phyloP scores from a whole-genome alignment of 2,888 invertebrate genomes.

The Idaea aversata region DNA sequence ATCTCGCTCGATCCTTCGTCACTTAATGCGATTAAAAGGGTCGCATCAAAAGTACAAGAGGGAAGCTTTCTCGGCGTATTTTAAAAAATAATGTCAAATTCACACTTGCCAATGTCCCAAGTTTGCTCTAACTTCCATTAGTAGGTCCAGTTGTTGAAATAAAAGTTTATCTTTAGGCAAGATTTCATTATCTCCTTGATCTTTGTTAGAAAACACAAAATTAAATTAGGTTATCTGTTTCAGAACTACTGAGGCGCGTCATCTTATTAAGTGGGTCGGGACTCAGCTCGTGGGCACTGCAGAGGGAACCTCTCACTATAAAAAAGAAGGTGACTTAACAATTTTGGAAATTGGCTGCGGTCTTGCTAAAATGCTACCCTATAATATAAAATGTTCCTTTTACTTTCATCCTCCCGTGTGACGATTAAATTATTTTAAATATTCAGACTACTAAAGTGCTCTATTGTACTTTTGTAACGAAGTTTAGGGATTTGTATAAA shows the following conservation, averaged over 20 bases:
- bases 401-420: not conserved
- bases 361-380: not conserved
- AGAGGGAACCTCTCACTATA: conserved; percentile 89
- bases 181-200: conserved; percentile 54
- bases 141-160: conserved; percentile 22
- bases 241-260: conserved; percentile 93
- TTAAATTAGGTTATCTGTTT: conserved; percentile 74
- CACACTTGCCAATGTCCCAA: conserved; percentile 21
- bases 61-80: conserved; percentile 40
- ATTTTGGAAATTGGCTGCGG: conserved; percentile 18
- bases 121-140: conserved; percentile 33
- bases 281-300: conserved; percentile 94
- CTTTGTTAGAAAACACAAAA: conserved; percentile 57
- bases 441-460: not conserved
- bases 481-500: not conserved
- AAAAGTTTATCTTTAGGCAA: conserved; percentile 50
- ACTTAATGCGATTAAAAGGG: conserved; percentile 66
- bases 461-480: conserved; percentile 1
- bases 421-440: not conserved
- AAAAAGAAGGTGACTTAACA: conserved; percentile 81
- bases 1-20: conserved; percentile 53
- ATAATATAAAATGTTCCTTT: not conserved
- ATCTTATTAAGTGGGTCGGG: conserved; percentile 94
- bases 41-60: conserved; percentile 51
- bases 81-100: conserved; percentile 47